Percentiles rank a stretch among this genome's conserved stretches.
These are phyloP conservation scores for Trachelus tabidus DNA, from an alignment of 2,888 invertebrate species.

Conservation along the genomic window DNA sequence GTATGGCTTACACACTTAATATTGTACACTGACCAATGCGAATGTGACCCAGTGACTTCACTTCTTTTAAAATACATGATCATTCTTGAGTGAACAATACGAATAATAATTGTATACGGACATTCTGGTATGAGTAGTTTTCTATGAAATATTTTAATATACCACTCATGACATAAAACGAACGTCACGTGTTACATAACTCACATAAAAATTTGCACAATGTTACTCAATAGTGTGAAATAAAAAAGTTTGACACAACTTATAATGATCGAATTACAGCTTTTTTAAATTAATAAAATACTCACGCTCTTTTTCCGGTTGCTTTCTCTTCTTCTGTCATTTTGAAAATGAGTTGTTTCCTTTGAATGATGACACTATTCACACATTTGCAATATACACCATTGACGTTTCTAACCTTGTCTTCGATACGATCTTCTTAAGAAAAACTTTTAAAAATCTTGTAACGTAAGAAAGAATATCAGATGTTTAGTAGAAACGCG, in stretches of 20 bases:
- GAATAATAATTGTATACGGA: neutral
- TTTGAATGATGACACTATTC: neutral
- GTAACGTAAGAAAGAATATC: neutral
- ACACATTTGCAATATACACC: neutral
- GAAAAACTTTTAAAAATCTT: neutral
- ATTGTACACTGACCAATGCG: neutral
- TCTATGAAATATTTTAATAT: neutral
- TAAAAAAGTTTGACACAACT: neutral
- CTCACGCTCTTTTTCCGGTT: neutral
- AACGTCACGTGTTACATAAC: neutral
- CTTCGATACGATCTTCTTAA: neutral
- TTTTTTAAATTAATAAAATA: neutral
- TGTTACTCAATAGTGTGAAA: neutral
- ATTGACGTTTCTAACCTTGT: neutral
- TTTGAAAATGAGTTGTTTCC: neutral
- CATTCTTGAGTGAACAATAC: neutral
- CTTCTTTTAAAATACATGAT: neutral
- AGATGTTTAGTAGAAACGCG: neutral
- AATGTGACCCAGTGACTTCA: neutral
- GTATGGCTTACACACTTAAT: neutral
- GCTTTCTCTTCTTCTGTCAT: neutral
- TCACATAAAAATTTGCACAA: neutral
- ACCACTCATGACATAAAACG: neutral
- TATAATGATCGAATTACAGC: neutral
- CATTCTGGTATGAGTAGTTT: neutral